Evolutionary conservation across 2,113 vertebrate species (phyloP).

Genomic region (Otis tarda): DNA sequence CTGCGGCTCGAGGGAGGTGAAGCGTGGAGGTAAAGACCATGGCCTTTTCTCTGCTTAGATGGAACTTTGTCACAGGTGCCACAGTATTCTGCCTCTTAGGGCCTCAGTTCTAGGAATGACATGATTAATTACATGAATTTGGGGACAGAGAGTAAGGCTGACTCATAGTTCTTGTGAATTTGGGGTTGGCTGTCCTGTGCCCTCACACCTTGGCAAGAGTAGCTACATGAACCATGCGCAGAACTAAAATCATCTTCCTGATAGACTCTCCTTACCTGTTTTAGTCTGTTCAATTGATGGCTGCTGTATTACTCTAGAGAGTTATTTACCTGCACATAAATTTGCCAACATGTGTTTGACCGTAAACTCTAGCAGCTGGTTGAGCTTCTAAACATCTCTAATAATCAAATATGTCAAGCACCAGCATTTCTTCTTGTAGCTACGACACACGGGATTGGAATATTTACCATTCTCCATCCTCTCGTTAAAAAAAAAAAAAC

Average conservation of each 20-base stretch:
- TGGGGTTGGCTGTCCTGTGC: background rate
- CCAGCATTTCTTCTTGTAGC: background rate
- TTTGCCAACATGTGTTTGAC: background rate
- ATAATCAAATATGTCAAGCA: background rate
- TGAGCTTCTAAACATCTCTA: background rate
- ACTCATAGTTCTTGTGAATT: background rate
- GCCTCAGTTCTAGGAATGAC: background rate
- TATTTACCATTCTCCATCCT: background rate
- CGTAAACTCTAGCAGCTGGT: background rate
- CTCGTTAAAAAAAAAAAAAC: background rate
- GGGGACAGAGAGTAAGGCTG: background rate
- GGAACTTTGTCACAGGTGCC: background rate
- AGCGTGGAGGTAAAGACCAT: background rate
- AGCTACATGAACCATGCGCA: background rate
- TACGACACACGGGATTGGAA: background rate
- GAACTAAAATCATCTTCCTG: background rate
- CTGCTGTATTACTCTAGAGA: background rate
- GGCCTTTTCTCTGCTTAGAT: background rate
- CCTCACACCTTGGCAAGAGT: background rate
- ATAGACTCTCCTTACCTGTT: background rate
- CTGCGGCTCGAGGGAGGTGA: background rate
- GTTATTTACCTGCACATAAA: background rate
- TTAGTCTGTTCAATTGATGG: background rate
- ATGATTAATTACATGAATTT: accelerated
- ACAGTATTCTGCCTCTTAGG: background rate